Evolutionary conservation across 2,797 vertebrate species (phyloP).

Genomic region (Coccyzus lansbergi): DNA sequence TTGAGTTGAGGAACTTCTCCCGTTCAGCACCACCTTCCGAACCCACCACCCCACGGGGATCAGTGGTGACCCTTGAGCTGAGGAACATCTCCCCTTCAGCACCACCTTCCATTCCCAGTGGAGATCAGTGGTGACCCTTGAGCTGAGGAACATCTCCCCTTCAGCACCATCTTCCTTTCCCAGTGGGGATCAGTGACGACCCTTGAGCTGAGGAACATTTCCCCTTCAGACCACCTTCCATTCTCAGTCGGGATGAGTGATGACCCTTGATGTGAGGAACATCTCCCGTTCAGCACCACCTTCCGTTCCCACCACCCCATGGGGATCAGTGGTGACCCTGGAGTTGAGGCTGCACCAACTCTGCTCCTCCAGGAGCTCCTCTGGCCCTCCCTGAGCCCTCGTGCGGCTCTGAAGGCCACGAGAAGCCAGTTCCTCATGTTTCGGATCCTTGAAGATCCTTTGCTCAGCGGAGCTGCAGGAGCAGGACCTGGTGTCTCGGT

Average conservation of each 20-base stretch:
- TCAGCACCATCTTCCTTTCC: too few relatives aligned
- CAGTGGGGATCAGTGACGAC: not conserved
- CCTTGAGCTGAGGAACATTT: not conserved
- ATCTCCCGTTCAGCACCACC: too few relatives aligned
- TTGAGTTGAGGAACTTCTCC: too few relatives aligned
- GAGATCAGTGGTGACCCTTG: not conserved
- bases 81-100: too few relatives aligned
- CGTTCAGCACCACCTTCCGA: too few relatives aligned
- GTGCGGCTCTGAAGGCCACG: not conserved
- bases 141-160: not conserved
- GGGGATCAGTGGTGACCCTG: not conserved
- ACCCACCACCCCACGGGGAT: too few relatives aligned
- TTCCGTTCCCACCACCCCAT: rapidly evolving
- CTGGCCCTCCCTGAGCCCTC: not conserved
- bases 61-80: too few relatives aligned
- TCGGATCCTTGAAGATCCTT: not conserved
- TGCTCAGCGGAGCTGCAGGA: not conserved
- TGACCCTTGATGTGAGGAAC: too few relatives aligned
- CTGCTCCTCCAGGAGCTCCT: not conserved
- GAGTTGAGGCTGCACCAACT: not conserved
- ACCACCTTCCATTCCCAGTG: too few relatives aligned
- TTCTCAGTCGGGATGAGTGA: too few relatives aligned
- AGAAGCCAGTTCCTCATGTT: not conserved
- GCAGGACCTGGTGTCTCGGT: not conserved
- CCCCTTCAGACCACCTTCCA: too few relatives aligned